A percentile compares a stretch with the other conserved stretches of the same genome.
These are phyloP conservation scores for Chelon auratus DNA, from an alignment of 2,797 vertebrate species.

Conservation along the genomic window DNA sequence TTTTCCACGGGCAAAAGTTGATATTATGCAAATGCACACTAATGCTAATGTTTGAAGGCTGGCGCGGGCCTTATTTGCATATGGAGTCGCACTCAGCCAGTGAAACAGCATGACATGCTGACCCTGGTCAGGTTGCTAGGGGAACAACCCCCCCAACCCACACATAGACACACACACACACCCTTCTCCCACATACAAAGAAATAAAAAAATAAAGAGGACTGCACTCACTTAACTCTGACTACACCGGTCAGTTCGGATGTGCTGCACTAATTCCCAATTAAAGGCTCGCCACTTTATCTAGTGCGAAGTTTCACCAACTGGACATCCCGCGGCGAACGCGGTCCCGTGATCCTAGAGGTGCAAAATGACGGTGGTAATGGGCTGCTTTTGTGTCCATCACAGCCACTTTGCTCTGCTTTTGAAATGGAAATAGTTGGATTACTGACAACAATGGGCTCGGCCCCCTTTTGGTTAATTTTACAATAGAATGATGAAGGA, in stretches of 20 bases:
- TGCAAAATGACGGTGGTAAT: conserved; percentile 53
- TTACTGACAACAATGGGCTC: conserved; percentile 67
- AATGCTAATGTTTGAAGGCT: conserved; percentile 75
- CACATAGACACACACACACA: conserved; percentile 11
- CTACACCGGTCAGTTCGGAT: conserved; percentile 31
- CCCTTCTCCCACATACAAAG: conserved; percentile 31
- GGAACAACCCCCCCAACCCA: conserved; percentile 55
- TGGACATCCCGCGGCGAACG: conserved; percentile 28
- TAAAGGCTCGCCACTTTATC: conserved; percentile 46
- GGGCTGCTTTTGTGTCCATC: conserved; percentile 66
- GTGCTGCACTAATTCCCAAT: conserved; percentile 41
- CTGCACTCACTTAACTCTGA: conserved; percentile 21
- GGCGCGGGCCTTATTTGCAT: conserved; percentile 74
- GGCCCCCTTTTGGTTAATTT: conserved; percentile 54
- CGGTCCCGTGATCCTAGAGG: conserved; percentile 39
- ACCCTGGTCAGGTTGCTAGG: conserved; percentile 77
- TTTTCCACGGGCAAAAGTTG: conserved; percentile 61
- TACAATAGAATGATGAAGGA: conserved; percentile 48
- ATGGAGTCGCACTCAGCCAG: conserved; percentile 66
- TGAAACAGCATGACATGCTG: conserved; percentile 70
- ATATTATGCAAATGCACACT: conserved; percentile 68
- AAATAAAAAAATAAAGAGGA: conserved; percentile 24
- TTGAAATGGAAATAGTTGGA: conserved; percentile 76
- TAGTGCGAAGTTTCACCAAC: conserved; percentile 26
- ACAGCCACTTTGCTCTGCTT: conserved; percentile 66